A percentile compares a stretch with the other conserved stretches of the same genome.
Evolutionary conservation across 2,888 invertebrate genomes (phyloP).

Genomic region (Pollenia labialis): DNA sequence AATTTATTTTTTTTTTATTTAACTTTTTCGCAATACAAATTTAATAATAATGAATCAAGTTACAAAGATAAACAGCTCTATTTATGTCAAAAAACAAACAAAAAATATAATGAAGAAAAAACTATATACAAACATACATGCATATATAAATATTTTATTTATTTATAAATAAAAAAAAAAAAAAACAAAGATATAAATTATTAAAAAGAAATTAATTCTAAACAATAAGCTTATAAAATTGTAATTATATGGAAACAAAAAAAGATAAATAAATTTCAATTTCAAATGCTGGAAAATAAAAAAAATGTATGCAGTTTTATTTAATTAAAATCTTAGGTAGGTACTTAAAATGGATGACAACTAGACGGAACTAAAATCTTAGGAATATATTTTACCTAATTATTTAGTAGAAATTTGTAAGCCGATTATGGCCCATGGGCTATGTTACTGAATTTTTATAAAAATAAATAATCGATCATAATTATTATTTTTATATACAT

Average conservation of each 20-base stretch:
- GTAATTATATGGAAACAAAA: conserved; percentile 64
- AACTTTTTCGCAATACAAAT: conserved; percentile 50
- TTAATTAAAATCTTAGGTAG: no score
- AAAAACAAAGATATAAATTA: conserved; percentile 64
- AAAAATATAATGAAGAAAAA: conserved; percentile 33
- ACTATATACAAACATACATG: conserved; percentile 41
- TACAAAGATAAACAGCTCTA: conserved; percentile 47
- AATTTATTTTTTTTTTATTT: conserved; percentile 20
- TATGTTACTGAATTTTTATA: no score
- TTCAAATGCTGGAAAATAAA: conserved; percentile 65
- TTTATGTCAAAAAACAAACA: conserved; percentile 54
- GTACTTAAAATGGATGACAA: no score
- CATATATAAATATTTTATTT: conserved; percentile 66
- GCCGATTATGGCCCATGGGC: no score
- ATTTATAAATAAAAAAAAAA: conserved; percentile 67
- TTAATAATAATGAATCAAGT: conserved; percentile 41
- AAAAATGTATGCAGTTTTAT: neutral
- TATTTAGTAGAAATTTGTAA: no score
- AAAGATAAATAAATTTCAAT: conserved; percentile 65
- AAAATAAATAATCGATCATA: no score
- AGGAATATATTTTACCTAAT: no score
- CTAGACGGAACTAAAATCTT: no score
- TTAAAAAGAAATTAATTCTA: conserved; percentile 64
- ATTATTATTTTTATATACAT: no score
- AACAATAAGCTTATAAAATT: conserved; percentile 67